These are phyloP conservation scores for Merodon equestris DNA, from an alignment of 2,888 invertebrate species.

Conservation along the genomic window DNA sequence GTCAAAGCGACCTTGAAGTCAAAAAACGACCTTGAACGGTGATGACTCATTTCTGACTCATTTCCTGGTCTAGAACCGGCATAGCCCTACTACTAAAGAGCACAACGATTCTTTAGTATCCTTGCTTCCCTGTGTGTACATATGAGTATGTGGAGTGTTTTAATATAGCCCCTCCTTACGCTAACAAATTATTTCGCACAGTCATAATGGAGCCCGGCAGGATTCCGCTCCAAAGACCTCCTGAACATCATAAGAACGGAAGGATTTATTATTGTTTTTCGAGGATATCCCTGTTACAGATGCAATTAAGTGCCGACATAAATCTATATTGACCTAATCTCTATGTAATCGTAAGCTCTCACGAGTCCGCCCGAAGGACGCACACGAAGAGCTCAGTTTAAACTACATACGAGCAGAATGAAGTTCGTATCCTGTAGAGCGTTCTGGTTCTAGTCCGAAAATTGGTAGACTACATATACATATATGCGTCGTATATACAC, in stretches of 20 bases:
- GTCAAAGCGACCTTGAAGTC: too few species aligned
- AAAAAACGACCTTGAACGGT: too few species aligned
- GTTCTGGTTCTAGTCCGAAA: too few species aligned
- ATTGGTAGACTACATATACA: neutral
- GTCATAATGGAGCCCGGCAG: neutral
- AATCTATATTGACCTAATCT: constrained; percentile 35
- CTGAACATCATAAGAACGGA: constrained; percentile 24
- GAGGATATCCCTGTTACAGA: constrained; percentile 11
- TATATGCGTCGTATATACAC: neutral
- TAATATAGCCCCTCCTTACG: constrained; percentile 1
- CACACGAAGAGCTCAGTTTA: too few species aligned
- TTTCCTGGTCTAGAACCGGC: too few species aligned
- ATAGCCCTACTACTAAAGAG: too few species aligned
- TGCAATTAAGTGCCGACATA: constrained; percentile 40
- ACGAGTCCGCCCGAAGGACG: neutral
- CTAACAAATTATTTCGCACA: constrained; percentile 7
- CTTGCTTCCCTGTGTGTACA: too few species aligned
- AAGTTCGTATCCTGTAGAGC: too few species aligned
- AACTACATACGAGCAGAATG: too few species aligned
- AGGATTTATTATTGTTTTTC: constrained; percentile 15
- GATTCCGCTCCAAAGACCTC: neutral
- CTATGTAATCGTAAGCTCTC: neutral
- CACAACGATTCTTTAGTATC: too few species aligned
- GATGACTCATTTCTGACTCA: too few species aligned
- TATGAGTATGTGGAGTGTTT: too few species aligned